Percentiles rank a stretch among this genome's conserved stretches.
Conservation (phyloP, 2,113 vertebrate genomes). For the Clarias magur region DNA sequence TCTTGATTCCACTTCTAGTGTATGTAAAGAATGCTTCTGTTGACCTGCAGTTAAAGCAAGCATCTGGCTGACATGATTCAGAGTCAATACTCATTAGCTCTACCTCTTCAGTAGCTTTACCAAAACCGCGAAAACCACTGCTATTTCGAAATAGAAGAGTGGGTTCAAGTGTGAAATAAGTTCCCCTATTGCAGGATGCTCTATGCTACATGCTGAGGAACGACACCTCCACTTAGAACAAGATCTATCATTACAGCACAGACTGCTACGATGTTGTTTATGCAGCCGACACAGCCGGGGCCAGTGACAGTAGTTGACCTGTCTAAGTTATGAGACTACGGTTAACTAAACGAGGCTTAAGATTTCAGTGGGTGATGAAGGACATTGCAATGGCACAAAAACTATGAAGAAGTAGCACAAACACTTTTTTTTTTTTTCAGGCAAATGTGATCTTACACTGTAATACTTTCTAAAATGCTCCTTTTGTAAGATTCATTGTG, state of each 20-base stretch:
- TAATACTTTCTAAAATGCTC: conserved; percentile 16
- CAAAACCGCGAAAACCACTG: not conserved
- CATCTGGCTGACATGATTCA: not conserved
- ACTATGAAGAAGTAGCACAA: not conserved
- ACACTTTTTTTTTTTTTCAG: not conserved
- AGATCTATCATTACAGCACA: not conserved
- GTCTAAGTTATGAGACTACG: not conserved
- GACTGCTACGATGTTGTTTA: not conserved
- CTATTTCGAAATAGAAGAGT: conserved; percentile 5
- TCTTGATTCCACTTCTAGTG: not conserved
- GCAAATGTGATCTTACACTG: conserved; percentile 2
- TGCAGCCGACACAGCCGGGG: not conserved
- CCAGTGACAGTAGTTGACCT: conserved; percentile 23
- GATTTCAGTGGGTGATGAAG: not conserved
- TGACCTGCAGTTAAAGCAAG: not conserved
- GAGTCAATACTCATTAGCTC: not conserved
- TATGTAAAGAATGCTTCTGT: not conserved
- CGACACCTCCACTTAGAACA: conserved; percentile 9
- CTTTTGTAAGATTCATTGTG: conserved; percentile 15
- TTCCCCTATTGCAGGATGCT: not conserved
- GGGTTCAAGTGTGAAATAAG: not conserved
- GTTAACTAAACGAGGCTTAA: conserved; percentile 42
- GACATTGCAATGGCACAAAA: not conserved
- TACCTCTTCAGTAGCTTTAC: not conserved
- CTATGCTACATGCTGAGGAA: not conserved